phyloP scores from a whole-genome alignment of 2,888 invertebrate species.

The Phengaris arion region DNA sequence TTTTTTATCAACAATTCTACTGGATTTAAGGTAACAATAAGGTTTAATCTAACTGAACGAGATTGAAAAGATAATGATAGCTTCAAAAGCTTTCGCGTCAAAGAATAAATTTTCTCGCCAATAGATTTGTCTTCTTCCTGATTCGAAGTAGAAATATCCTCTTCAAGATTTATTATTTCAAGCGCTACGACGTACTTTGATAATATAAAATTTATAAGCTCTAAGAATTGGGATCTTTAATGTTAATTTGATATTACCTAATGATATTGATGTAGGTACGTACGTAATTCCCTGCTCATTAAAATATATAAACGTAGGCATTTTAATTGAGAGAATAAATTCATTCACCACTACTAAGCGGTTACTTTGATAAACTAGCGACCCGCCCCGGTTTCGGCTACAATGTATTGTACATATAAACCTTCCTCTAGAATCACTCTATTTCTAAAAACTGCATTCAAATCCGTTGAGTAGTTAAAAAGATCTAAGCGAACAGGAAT shows the following conservation, averaged over 20 bases:
- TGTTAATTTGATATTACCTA: neutral
- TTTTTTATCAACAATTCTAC: neutral
- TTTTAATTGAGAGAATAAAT: neutral
- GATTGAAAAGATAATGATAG: neutral
- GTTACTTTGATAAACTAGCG: too few relatives aligned
- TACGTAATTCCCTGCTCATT: neutral
- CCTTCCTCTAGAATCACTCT: too few relatives aligned
- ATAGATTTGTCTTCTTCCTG: constrained; percentile 7
- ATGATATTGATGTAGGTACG: neutral
- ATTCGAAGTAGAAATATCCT: neutral
- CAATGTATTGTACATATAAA: too few relatives aligned
- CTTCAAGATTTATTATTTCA: neutral
- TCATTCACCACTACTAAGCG: neutral
- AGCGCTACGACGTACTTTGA: neutral
- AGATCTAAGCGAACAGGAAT: too few relatives aligned
- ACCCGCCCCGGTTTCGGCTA: too few relatives aligned
- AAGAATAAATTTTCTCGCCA: neutral
- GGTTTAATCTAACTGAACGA: neutral
- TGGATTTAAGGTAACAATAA: neutral
- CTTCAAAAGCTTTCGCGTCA: constrained; percentile 1
- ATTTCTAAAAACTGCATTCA: too few relatives aligned
- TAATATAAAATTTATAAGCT: neutral
- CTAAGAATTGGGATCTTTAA: neutral
- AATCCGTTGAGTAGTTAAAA: too few relatives aligned
- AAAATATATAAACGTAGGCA: neutral